Evolutionary conservation across 2,888 invertebrate species (phyloP).

Genomic region (Emmelina monodactyla): DNA sequence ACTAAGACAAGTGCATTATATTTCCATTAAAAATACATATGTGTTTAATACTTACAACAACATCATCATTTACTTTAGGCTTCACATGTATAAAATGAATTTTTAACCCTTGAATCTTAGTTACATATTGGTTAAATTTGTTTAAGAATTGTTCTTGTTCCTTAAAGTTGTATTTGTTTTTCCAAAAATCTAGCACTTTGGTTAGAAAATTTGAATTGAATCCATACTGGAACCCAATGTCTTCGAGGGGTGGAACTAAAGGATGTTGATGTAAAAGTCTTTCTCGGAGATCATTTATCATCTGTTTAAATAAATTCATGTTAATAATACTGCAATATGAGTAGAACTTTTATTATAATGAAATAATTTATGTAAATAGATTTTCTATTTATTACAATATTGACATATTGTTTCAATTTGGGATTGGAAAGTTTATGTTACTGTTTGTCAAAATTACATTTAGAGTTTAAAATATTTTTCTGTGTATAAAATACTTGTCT

Average conservation of each 20-base stretch:
- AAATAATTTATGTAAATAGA: too few relatives aligned
- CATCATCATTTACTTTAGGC: constrained; percentile 35
- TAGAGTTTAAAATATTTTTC: too few relatives aligned
- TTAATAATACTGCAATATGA: background rate
- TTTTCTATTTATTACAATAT: too few relatives aligned
- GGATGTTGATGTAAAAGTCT: constrained; percentile 57
- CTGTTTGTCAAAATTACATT: background rate
- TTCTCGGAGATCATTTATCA: constrained; percentile 58
- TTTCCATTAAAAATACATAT: too few relatives aligned
- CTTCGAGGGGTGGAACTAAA: constrained; percentile 69
- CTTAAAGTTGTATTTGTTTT: constrained; percentile 70
- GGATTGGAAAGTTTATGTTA: background rate
- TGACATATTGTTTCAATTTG: too few relatives aligned
- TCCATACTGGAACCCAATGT: constrained; percentile 79
- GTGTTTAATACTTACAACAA: constrained; percentile 6
- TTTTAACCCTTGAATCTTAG: constrained; percentile 75
- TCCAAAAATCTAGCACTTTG: constrained; percentile 80
- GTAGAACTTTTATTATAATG: too few relatives aligned
- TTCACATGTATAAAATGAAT: constrained; percentile 80
- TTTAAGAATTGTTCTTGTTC: constrained; percentile 75
- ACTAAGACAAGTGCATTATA: too few relatives aligned
- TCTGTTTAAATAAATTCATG: constrained; percentile 32
- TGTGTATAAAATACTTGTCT: too few relatives aligned
- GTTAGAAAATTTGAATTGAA: constrained; percentile 75
- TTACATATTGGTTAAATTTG: constrained; percentile 75